Base-by-base conservation (phyloP, 2,113 vertebrate genomes). In the Casuarius casuarius region DNA sequence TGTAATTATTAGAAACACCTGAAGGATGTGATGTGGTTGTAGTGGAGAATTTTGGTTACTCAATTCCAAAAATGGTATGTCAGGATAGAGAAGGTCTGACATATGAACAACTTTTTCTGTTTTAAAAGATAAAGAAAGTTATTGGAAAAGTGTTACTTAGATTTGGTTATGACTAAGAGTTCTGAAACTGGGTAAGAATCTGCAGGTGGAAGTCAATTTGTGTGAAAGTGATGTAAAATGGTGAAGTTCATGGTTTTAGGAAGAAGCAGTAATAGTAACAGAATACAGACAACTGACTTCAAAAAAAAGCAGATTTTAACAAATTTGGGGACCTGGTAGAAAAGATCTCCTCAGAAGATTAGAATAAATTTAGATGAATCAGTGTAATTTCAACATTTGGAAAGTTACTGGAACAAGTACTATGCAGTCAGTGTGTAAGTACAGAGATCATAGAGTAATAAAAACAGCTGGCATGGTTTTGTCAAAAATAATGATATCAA, bases 401-500 rank as follows among this genome's bases (percentile, higher is more conserved):
- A 63, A 92, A 87, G 14, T 67, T 91, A 74, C 19, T 84, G 89
- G 28, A 91, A 75, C 14, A 87, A 84, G 74, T 89, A 59, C 59
- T 95, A 75, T 9, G 7, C 46, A n/a, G 84, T 92, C 35, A 26
- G 0, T 63, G 4, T 66, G 13, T 76, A 71, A 19, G 13, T 71
- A 51, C 8, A 54, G 44, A 76, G 72, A 70, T 56, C 78, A 92
- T 66, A 79, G 85, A 88, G 48, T 48, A 52, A 77, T 71, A 59
- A 71, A 95, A 84, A 0, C 20, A 84, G 5, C 49, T 49, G 44
- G 19, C 71, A 51, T 68, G 23, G 4, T 91, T 95, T 94, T 89
- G 66, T 94, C 67, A 79, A 82, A 84, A 95, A 25, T 73, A 91
- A 79, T 94, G 44, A 25, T 62, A 79, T 92, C 67, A 73, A 54